Evolutionary conservation across 2,113 vertebrate genomes (phyloP), one percentile per base, ranked within the genome.

Genomic region (Orthonyx spaldingii): DNA sequence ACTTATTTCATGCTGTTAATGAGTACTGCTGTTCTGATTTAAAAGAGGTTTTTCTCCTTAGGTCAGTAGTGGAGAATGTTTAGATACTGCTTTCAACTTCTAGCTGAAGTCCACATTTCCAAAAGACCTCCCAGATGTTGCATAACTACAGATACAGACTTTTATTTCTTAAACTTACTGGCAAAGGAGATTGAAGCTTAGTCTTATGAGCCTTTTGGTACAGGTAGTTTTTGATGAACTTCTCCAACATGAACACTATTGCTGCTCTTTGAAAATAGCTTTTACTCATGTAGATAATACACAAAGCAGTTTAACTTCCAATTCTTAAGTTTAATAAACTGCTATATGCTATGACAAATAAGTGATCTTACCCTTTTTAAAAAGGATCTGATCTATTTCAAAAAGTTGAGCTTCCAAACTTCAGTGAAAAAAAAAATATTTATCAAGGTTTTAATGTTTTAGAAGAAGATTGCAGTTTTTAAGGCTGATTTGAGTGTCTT

Each of bases 201-300:
- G 59, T 90, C 30, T 35, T 90, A 13, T 12, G 20, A 55, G 68
- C 68, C 60, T 90, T 86, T 53, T 95, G 79, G 49, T 92, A 80
- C 24, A 39, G 83, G 59, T 90, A 87, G 42, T 21, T 47, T 79
- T 50, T 46, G 47, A 32, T 35, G 44, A 50, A 68, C 7, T 47
- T 33, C 50, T 71, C 35, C 27, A 26, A 47, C 59, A 42, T 41
- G 24, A 13, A 57, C 17, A 11, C 47, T 87, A 16, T 89, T 94
- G 83, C 86, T 95, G 90, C 89, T 95, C 19, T 86, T 90, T 53
- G 39, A 46, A 90, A 93, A 41, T 72, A 79, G n/a, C 22, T 92
- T 95, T 81, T 89, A 90, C 52, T 20, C 16, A 3, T 35, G 30
- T 80, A 59, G 49, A 39, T 83, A 88, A 64, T 71, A 23, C 14